A percentile compares a stretch with the other conserved stretches of the same genome.
phyloP scores from a whole-genome alignment of 2,797 vertebrate genomes.

The Clarias laeviceps region DNA sequence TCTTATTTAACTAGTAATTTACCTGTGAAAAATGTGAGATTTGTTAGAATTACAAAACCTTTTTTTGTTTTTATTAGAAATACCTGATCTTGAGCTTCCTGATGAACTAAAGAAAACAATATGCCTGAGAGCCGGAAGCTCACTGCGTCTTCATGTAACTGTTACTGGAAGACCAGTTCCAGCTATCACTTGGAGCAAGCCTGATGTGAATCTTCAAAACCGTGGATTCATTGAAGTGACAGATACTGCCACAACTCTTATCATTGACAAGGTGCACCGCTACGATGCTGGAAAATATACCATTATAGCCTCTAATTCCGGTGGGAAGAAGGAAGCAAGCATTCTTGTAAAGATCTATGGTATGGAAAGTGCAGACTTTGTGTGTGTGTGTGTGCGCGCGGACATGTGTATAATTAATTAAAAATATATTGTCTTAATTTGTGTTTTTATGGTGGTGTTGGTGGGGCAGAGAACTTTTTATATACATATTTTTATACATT shows the following conservation, averaged over 20 bases:
- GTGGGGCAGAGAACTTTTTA: neutral
- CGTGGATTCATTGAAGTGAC: constrained; percentile 94
- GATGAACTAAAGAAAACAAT: constrained; percentile 96
- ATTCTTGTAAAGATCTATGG: constrained; percentile 96
- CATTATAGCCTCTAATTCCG: constrained; percentile 91
- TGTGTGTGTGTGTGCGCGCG: neutral
- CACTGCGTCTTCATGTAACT: constrained; percentile 86
- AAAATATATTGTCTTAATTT: neutral
- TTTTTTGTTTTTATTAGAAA: constrained; percentile 77
- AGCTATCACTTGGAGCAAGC: constrained; percentile 89
- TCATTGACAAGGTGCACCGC: constrained; percentile 94
- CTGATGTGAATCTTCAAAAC: constrained; percentile 86
- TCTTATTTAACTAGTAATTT: neutral
- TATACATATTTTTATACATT: neutral
- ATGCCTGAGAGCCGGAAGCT: constrained; percentile 90
- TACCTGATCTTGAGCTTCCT: constrained; percentile 93
- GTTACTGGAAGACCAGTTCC: constrained; percentile 90
- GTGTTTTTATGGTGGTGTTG: neutral
- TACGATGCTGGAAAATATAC: constrained; percentile 97
- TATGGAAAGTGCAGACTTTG: constrained; percentile 66
- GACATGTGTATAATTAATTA: neutral
- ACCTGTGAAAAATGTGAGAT: neutral
- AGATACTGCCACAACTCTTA: constrained; percentile 86
- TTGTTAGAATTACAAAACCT: constrained; percentile 13
- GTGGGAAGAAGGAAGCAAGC: constrained; percentile 91